Percentiles rank a stretch among this genome's conserved stretches.
These are phyloP conservation scores for Coracopsis vasa DNA, from an alignment of 2,113 vertebrate species.

Conservation along the genomic window DNA sequence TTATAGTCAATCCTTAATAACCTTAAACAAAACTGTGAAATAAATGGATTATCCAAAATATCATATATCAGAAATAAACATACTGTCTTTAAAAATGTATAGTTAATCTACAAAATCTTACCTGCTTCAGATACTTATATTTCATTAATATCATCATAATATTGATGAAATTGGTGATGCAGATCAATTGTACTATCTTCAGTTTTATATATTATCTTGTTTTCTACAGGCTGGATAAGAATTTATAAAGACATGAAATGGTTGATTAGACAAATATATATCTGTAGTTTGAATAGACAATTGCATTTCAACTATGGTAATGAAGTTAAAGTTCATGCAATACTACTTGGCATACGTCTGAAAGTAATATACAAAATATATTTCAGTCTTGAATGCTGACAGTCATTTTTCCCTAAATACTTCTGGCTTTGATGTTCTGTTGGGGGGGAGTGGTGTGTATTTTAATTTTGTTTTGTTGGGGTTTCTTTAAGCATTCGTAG, in stretches of 20 bases:
- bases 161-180: background rate
- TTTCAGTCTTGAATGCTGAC: background rate
- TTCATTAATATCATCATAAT: background rate
- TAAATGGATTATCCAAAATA: background rate
- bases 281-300: background rate
- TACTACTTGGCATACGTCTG: background rate
- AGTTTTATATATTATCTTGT: background rate
- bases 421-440: background rate
- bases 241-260: background rate
- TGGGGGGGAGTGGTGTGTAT: background rate
- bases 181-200: background rate
- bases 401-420: background rate
- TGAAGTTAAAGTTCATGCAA: background rate
- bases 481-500: background rate
- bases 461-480: background rate
- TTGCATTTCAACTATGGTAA: background rate
- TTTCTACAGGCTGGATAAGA: background rate
- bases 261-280: background rate
- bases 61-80: background rate
- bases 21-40: background rate
- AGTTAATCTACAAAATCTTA: background rate
- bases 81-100: background rate
- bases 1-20: background rate
- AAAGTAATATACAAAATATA: background rate
- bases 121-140: background rate